These are phyloP conservation scores for Myopa testacea DNA, from an alignment of 2,888 invertebrate species.

Conservation along the genomic window DNA sequence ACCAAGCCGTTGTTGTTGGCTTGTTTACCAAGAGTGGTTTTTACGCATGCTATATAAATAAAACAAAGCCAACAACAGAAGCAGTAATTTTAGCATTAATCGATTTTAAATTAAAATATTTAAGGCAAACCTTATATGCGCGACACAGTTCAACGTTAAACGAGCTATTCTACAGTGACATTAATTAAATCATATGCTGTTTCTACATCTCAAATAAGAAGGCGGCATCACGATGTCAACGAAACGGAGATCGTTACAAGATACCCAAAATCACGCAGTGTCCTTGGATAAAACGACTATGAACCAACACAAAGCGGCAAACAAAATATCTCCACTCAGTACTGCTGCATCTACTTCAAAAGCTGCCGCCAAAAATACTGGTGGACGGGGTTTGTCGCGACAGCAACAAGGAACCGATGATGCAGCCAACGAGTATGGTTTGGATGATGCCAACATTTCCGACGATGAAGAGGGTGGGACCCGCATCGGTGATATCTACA, in stretches of 20 bases:
- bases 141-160: not conserved
- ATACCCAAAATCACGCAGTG: not conserved
- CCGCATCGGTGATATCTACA: constrained; percentile 83
- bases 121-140: not conserved
- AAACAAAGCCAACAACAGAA: no score
- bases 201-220: not conserved
- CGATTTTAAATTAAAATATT: no score
- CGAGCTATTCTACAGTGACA: no score
- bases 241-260: constrained; percentile 19
- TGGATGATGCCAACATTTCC: constrained; percentile 61
- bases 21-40: not conserved
- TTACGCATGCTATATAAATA: no score
- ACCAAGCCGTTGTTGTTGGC: not conserved
- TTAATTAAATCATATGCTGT: no score
- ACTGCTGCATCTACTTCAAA: not conserved
- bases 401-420: constrained; percentile 36
- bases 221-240: constrained; percentile 27
- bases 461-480: constrained; percentile 76
- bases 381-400: constrained; percentile 40
- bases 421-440: constrained; percentile 46
- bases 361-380: constrained; percentile 19
- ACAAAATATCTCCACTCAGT: not conserved
- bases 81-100: no score
- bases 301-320: not conserved
- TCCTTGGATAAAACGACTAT: not conserved